Conservation (phyloP, 2,888 invertebrate species). For the Fragum sueziense region DNA sequence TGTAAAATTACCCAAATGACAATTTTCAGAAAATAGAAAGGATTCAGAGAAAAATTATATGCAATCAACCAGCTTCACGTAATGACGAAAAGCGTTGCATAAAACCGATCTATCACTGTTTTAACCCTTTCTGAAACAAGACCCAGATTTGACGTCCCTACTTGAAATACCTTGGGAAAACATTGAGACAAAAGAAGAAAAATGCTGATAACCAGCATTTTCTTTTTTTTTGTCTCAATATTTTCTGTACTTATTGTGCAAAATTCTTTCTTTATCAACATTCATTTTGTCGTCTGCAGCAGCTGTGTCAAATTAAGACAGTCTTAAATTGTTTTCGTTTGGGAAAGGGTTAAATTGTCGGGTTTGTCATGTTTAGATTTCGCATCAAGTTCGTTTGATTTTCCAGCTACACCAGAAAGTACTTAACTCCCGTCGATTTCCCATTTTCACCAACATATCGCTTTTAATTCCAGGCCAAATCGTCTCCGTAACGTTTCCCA, state of each 20-base stretch:
- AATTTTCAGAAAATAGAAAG: too few species aligned
- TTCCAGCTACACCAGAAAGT: slow-evolving; percentile 6
- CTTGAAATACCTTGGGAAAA: too few species aligned
- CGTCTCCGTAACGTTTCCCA: neutral
- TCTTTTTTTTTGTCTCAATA: too few species aligned
- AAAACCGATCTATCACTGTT: neutral
- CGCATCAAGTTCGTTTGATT: slow-evolving; percentile 8
- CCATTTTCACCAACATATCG: neutral
- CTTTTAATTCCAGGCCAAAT: slow-evolving; percentile 7
- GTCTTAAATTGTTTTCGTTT: slow-evolving; percentile 7
- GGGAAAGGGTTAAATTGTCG: neutral
- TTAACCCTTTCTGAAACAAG: too few species aligned
- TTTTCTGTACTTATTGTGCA: too few species aligned
- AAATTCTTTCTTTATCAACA: too few species aligned
- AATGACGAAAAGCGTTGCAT: neutral
- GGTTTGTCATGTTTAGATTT: neutral
- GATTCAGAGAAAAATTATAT: too few species aligned
- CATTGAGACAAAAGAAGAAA: too few species aligned
- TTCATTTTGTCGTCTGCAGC: neutral
- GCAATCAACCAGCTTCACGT: too few species aligned
- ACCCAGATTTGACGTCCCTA: too few species aligned
- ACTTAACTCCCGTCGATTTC: slow-evolving; percentile 11
- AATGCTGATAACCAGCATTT: too few species aligned
- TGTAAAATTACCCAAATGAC: too few species aligned
- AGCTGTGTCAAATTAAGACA: neutral